Conservation (phyloP, 2,113 vertebrate species). For the Sander vitreus region DNA sequence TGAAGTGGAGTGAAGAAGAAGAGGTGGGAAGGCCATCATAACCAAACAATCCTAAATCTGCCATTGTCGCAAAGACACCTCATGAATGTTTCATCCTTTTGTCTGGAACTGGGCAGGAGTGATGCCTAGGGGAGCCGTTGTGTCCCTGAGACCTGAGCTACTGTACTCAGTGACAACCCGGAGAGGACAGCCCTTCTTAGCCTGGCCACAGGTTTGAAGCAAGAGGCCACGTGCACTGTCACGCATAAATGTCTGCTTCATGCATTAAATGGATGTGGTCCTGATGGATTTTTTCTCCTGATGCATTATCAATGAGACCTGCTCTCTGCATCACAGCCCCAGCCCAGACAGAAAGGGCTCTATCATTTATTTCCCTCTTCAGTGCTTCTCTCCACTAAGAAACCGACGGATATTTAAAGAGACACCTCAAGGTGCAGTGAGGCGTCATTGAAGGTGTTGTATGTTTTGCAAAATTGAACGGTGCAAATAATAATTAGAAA, state of each 20-base stretch:
- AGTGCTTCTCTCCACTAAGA: slow-evolving; percentile 49
- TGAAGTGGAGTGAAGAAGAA: neutral
- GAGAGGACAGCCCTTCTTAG: slow-evolving; percentile 51
- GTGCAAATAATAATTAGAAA: neutral
- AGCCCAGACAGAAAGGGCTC: slow-evolving; percentile 49
- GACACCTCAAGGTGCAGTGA: slow-evolving; percentile 47
- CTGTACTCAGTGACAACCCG: slow-evolving; percentile 26
- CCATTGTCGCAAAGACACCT: slow-evolving; percentile 45
- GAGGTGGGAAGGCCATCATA: slow-evolving; percentile 13
- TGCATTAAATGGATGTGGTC: slow-evolving; percentile 77
- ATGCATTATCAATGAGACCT: slow-evolving; percentile 83
- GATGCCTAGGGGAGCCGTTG: slow-evolving; percentile 1
- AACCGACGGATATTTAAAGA: slow-evolving; percentile 56
- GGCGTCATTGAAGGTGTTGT: slow-evolving; percentile 2
- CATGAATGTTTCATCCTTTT: slow-evolving; percentile 72
- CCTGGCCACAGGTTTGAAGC: slow-evolving; percentile 39
- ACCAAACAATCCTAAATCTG: slow-evolving; percentile 57
- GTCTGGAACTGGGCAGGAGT: slow-evolving; percentile 47
- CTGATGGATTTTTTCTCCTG: slow-evolving; percentile 75
- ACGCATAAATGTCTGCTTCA: slow-evolving; percentile 68
- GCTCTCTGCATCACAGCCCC: slow-evolving; percentile 60
- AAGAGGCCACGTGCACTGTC: slow-evolving; percentile 47
- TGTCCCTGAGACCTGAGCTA: slow-evolving; percentile 34
- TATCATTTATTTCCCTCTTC: slow-evolving; percentile 59
- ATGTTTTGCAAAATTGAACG: slow-evolving; percentile 11